Percentiles rank a stretch among this genome's conserved stretches.
phyloP scores from a whole-genome alignment of 2,888 invertebrate genomes.

The Drosophila emarginata region DNA sequence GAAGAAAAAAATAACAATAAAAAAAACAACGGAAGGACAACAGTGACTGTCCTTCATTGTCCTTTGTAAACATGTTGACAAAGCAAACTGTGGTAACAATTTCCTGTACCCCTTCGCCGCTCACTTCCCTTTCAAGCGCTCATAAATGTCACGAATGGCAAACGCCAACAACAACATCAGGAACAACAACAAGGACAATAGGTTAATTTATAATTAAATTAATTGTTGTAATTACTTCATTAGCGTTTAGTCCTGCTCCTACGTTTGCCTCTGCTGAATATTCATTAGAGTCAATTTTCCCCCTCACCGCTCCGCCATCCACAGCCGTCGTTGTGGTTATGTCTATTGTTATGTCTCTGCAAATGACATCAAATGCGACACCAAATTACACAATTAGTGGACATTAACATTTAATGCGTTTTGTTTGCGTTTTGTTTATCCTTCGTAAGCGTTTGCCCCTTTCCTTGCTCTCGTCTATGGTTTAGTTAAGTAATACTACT shows the following conservation, averaged over 20 bases:
- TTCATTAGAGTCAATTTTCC: conserved; percentile 56
- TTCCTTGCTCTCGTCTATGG: not conserved
- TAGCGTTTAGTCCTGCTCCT: conserved; percentile 57
- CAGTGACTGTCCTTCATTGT: conserved; percentile 50
- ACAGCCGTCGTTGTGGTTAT: not conserved
- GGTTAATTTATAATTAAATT: conserved; percentile 81
- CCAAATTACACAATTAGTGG: conserved; percentile 80
- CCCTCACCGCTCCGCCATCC: not conserved
- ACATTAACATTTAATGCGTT: conserved; percentile 79
- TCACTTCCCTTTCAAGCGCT: conserved; percentile 2
- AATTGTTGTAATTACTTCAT: conserved; percentile 81
- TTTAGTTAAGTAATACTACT: conserved; percentile 28
- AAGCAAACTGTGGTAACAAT: conserved; percentile 33
- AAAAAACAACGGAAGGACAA: conserved; percentile 14
- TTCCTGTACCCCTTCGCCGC: not conserved
- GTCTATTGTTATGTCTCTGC: conserved; percentile 45
- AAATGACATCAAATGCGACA: conserved; percentile 67
- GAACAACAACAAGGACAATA: conserved; percentile 57
- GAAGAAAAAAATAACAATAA: conserved; percentile 18
- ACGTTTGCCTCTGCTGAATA: conserved; percentile 24
- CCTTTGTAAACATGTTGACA: conserved; percentile 77
- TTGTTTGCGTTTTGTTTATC: conserved; percentile 75
- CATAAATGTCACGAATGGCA: conserved; percentile 53
- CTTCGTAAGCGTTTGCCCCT: conserved; percentile 4
- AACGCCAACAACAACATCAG: conserved; percentile 8